phyloP scores from a whole-genome alignment of 2,888 invertebrate species.

The Cheiracanthium punctorium region DNA sequence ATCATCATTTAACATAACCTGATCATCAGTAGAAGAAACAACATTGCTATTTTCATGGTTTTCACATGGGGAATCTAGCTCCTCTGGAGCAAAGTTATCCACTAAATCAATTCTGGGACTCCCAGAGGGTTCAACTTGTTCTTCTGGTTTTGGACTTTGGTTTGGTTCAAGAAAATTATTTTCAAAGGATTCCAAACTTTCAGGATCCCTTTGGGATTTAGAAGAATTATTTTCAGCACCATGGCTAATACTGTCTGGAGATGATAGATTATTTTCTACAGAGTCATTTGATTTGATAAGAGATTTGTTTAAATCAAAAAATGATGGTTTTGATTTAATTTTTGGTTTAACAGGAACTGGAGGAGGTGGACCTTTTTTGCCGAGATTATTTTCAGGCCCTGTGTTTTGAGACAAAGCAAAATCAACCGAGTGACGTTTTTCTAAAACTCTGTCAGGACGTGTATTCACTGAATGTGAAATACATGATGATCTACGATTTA shows the following conservation, averaged over 20 bases:
- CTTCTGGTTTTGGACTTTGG: background rate
- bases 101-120: background rate
- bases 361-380: slow-evolving; percentile 57
- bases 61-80: background rate
- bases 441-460: slow-evolving; percentile 12
- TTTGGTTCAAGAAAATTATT: background rate
- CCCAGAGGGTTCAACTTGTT: background rate
- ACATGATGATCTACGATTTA: slow-evolving; percentile 47
- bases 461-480: slow-evolving; percentile 19
- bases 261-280: background rate
- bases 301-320: background rate
- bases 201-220: background rate
- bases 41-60: background rate
- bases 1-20: background rate
- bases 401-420: slow-evolving; percentile 17
- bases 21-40: background rate
- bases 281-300: slow-evolving; percentile 10
- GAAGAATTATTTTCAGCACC: background rate
- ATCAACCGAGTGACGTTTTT: slow-evolving; percentile 53
- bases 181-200: background rate
- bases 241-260: background rate
- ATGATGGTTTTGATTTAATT: slow-evolving; percentile 29
- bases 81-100: background rate
- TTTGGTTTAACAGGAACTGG: slow-evolving; percentile 65
- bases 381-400: slow-evolving; percentile 12